Base-by-base conservation (phyloP, 2,888 invertebrate genomes). In the Pinctada fucata region DNA sequence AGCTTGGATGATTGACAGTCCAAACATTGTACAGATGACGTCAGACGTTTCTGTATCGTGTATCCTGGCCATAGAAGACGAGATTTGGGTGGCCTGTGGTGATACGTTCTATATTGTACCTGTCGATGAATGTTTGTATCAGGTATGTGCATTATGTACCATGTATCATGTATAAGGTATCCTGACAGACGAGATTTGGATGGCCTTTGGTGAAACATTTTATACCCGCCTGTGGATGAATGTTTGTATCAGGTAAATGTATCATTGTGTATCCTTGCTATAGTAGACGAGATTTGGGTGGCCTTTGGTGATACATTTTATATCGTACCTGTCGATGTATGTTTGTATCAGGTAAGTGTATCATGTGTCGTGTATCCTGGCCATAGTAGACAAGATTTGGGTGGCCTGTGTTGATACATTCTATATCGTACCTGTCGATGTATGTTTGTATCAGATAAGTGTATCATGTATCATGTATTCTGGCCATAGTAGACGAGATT, bases 351-450 rank as follows among this genome's bases (percentile, higher is more conserved):
- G 82, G 3, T 78, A 70, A 2, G 63, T 76, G 10, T 16, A 66
- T 50, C 80, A 83, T 2, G 81, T 87, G 13, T 76, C 96, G 68
- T 96, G 96, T 90, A 94, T 98, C 58, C 88, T 93, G 75, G 95
- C 97, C 0, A 96, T 97, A 82, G 96, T 97, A 89, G 95, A 95
- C 72, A 95, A 95, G 76, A 94, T 98, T 51, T 97, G 97, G 92
- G 97, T 96, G 0, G 96, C 97, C 0, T 97, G 97, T 92, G 96
- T 96, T 1, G 95, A 96, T 88, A 95, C 96, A 81, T 96, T 98
- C 16, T 96, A 97, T 48, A 93, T 97, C 74, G 96, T 90, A 5
- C 80, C 77, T 13, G 71, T 78, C 3, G 80, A 80, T 48, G 80
- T 75, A 64, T 73, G 73, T n/a, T 49, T 45, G 10, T 78, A 70